Conservation (phyloP, 2,113 vertebrate genomes). For the Caranx ignobilis region DNA sequence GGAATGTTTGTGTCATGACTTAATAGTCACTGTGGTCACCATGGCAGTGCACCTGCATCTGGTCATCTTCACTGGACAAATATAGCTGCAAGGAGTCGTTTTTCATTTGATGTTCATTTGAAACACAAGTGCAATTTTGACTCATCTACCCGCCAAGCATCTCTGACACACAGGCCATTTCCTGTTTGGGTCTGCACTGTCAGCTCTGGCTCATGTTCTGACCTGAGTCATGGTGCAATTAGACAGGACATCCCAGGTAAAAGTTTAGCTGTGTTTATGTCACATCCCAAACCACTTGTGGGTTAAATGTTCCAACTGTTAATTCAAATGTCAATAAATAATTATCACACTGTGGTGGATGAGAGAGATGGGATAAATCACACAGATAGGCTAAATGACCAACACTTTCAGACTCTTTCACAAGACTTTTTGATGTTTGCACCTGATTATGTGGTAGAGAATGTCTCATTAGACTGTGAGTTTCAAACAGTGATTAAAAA, state of each 20-base stretch:
- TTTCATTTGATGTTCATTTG: not conserved
- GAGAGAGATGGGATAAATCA: no score
- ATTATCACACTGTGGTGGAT: no score
- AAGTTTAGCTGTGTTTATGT: not conserved
- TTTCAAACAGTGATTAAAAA: no score
- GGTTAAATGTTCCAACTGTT: no score
- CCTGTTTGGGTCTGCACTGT: constrained; percentile 26
- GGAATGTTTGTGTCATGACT: not conserved
- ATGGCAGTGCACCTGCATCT: constrained; percentile 38
- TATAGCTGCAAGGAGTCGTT: constrained; percentile 20
- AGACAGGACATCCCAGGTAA: no score
- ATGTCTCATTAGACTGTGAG: no score
- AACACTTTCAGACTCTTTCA: no score
- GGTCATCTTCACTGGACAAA: constrained; percentile 42
- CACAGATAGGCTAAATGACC: no score
- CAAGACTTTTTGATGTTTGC: no score
- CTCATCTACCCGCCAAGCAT: constrained; percentile 29
- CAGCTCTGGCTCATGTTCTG: not conserved
- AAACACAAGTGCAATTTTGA: constrained; percentile 42
- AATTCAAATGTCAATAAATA: no score
- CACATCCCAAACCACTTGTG: not conserved
- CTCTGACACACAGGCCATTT: constrained; percentile 1
- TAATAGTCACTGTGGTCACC: constrained; percentile 5
- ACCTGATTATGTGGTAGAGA: no score
- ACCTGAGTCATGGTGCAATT: no score